phyloP scores from a whole-genome alignment of 2,888 invertebrate species.

The Calameuta idolon region DNA sequence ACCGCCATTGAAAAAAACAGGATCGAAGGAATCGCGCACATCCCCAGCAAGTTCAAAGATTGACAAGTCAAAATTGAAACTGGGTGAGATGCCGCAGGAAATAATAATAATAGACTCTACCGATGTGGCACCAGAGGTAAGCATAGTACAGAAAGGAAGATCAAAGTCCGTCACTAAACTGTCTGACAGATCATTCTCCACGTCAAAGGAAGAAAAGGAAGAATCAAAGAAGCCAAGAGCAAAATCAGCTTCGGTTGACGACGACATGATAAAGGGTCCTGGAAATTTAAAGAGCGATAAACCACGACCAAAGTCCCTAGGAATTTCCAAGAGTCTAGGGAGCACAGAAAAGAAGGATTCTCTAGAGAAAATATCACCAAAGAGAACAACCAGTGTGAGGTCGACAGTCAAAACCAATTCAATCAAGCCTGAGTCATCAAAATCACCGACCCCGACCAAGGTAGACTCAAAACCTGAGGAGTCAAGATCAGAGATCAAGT shows the following conservation, averaged over 20 bases:
- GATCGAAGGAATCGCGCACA: slow-evolving; percentile 55
- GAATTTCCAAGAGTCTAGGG: slow-evolving; percentile 62
- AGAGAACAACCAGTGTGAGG: slow-evolving; percentile 61
- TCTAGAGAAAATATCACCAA: slow-evolving; percentile 59
- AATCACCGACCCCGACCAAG: neutral
- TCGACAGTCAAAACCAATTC: slow-evolving; percentile 73
- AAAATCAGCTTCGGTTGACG: slow-evolving; percentile 63
- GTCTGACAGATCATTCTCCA: slow-evolving; percentile 53
- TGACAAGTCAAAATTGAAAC: slow-evolving; percentile 62
- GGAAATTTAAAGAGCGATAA: slow-evolving; percentile 49
- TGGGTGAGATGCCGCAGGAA: slow-evolving; percentile 64
- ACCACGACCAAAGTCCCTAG: slow-evolving; percentile 60
- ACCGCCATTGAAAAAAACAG: slow-evolving; percentile 58
- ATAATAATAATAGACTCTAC: slow-evolving; percentile 65
- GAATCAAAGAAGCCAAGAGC: slow-evolving; percentile 50
- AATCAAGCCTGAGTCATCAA: slow-evolving; percentile 65
- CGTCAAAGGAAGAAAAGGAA: slow-evolving; percentile 56
- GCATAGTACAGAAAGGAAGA: slow-evolving; percentile 63
- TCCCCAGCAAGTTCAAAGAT: slow-evolving; percentile 57
- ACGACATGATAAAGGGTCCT: slow-evolving; percentile 56
- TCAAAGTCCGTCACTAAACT: slow-evolving; percentile 61
- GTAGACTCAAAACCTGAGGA: slow-evolving; percentile 12
- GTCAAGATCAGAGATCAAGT: slow-evolving; percentile 13
- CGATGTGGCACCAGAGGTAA: slow-evolving; percentile 59
- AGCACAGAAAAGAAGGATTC: slow-evolving; percentile 61